Evolutionary conservation across 2,888 invertebrate genomes (phyloP), one percentile per base, ranked within the genome.

Genomic region (Pollenia angustigena): DNA sequence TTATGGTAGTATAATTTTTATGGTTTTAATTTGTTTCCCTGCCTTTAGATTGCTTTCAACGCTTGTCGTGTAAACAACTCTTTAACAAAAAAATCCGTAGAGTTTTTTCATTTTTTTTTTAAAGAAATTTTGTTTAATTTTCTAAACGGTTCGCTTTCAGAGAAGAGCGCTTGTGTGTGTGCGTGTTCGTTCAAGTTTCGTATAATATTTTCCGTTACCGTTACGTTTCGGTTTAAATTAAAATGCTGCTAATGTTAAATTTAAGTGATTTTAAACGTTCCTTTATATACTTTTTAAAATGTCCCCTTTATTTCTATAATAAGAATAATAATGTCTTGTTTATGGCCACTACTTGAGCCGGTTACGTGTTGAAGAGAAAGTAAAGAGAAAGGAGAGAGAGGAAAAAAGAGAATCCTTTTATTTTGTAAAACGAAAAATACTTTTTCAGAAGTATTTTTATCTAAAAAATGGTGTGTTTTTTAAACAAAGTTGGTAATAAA

Each of bases 41-140:
- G 76, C 48, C 72, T 87, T 87, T 81, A 87, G 87, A 87, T 87
- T 66, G 84, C 72, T 83, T 87, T 87, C 68, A 78, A 84, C 87
- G 81, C 81, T 87, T 81, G 84, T 78, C 83, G 76, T 68, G 87
- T 78, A 78, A 83, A 87, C 87, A 87, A 80, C 80, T 44, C 23
- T 69, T 54, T 60, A 44, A 60, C 42, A 44, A 23, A 71, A 32
- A 32, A 46, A 4, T 12, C 16, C 71, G 71, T 60, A 42, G 50
- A 50, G 18, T 12, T 11, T 16, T 52, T 50, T 14, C 0, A 50
- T 40, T 40, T 64, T 54, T 46, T 4, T 69, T 8, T 44, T 64
- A 18, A 79, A 69, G 44, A 64, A 18, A n/a, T 69, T 76, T 78
- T 71, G 71, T 64, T 83, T 52, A 40, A 69, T 80, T 32, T 75